Base-by-base conservation (phyloP, 2,797 vertebrate genomes). In the Fistularia commersonii region DNA sequence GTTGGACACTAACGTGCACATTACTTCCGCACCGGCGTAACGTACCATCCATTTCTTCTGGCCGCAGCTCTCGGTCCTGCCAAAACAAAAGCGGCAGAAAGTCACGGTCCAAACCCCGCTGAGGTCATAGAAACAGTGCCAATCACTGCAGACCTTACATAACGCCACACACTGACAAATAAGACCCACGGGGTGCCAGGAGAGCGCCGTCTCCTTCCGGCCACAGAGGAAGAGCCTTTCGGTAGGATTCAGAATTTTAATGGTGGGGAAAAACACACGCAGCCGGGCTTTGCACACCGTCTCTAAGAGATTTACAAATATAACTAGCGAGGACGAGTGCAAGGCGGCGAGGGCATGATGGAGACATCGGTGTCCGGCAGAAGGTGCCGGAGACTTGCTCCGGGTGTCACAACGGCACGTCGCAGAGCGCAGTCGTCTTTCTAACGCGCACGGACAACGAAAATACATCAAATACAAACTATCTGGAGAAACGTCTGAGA, bases 31-130 rank as follows among this genome's bases (percentile, higher is more conserved):
- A 4, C 8, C 8, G 38, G 3, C 13, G n/a, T 42, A 12, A 73
- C 91, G 76, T 92, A 98, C 95, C 96, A 91, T 98, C 96, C 52
- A 98, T 93, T 87, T 98, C 96, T 82, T 98, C 96, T 0, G 96
- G 95, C 55, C 96, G 93, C 69, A 98, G 77, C 56, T 96, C 92
- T 90, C 96, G 89, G 81, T 98, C 94, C 95, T 98, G 89, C 71
- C 86, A 86, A 77, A 58, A 76, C 71, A 85, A 56, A 72, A 13
- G 83, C 12, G 6, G 41, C 34, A 35, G 14, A 70, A 10, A 31
- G 60, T 86, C 61, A 81, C 48, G 11, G 38, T 40, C 11, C 35
- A 57, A 51, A 72, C 51, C 47, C 41, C 34, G 57, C 44, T 48
- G 52, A 57, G 36, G 51, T 44, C 41, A 41, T 57, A 11, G 32